Percentiles rank a stretch among this genome's conserved stretches.
Conservation (phyloP, 2,797 vertebrate species). For the Tokudaia muenninki region DNA sequence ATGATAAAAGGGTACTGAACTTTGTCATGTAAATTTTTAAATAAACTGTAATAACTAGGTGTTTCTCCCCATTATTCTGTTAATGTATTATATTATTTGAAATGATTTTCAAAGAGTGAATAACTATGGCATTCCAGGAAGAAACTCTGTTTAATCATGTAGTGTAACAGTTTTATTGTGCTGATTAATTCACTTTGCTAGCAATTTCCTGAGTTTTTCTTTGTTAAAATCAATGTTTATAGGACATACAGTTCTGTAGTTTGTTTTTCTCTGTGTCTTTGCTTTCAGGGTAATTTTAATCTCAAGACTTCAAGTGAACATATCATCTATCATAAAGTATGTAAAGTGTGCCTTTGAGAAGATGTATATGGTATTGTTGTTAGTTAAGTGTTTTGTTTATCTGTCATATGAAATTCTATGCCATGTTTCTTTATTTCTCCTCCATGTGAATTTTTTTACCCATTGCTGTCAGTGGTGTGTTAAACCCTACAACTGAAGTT, state of each 20-base stretch:
- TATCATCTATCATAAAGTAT: not conserved
- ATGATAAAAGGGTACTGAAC: not conserved
- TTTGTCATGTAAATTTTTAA: not conserved
- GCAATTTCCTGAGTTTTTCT: not conserved
- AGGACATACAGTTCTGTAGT: not conserved
- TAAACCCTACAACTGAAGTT: not conserved
- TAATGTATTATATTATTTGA: not conserved
- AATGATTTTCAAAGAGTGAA: not conserved
- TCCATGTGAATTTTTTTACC: not conserved
- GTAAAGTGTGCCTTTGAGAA: not conserved
- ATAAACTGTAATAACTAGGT: not conserved
- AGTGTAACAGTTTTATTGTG: not conserved
- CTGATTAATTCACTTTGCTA: not conserved
- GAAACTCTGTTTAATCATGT: not conserved
- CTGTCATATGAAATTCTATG: not conserved
- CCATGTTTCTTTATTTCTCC: not conserved
- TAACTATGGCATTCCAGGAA: not conserved
- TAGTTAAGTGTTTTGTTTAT: not conserved
- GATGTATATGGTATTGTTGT: not conserved
- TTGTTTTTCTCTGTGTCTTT: not conserved
- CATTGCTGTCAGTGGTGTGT: not conserved
- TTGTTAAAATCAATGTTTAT: not conserved
- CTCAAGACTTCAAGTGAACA: not conserved
- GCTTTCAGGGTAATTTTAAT: not conserved
- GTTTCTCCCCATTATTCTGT: not conserved